Evolutionary conservation across 2,888 invertebrate species (phyloP), one percentile per base, ranked within the genome.

Genomic region (Dolichomitus sp.): DNA sequence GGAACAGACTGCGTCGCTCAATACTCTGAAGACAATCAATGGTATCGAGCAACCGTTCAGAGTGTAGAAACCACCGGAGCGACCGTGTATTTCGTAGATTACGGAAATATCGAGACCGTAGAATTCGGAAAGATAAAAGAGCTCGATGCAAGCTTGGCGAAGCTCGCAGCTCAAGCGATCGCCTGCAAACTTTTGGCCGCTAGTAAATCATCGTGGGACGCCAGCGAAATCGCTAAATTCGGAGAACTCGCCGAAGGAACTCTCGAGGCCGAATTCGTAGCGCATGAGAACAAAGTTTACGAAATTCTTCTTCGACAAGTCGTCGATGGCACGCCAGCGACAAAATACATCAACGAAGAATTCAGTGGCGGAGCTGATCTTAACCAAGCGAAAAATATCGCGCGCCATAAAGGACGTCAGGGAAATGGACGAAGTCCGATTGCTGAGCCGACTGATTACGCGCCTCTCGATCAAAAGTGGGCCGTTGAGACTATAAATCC

Each of bases 91-190:
- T 97, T 95, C 89, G 90, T 96, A 0, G 97, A 97, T 92, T 97
- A 97, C 85, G 97, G 97, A 61, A 97, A 97, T 91, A 93, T 94
- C 0, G 97, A 97, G 92, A 92, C 92, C 4, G 91, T 97, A 0
- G 85, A 94, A 0, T 94, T 92, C 81, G 94, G 90, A 11, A 94
- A 95, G 17, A 88, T 96, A 1, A 95, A 94, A 84, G 91, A 86
- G 17, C 86, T 91, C 7, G 87, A 89, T n/a, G 81, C 87, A 3
- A 89, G 92, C 61, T 90, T 92, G 57, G 80, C 90, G 2, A 86
- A 89, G 33, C 81, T 93, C 2, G 92, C 94, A 0, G 88, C 89
- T 14, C 94, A 94, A 84, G 93, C 93, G 1, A 79, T 94, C 14
- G 88, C 85, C n/a, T 94, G 94, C 81, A 92, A 90, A 82, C 81